Evolutionary conservation across 2,888 invertebrate species (phyloP).

Genomic region (Phlogophora meticulosa): DNA sequence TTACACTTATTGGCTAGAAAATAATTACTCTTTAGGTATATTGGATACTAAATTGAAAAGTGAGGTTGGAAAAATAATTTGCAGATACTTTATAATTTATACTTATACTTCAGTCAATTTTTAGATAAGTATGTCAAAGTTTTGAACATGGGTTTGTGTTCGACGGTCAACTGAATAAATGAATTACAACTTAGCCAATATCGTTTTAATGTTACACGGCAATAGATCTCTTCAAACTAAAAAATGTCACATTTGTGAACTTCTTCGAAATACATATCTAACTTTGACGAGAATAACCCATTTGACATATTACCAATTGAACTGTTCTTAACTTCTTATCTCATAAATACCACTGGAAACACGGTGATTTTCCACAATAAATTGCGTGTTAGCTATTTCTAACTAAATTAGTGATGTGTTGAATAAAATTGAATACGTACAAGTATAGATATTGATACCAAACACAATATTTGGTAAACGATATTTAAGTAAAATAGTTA

Average conservation of each 20-base stretch:
- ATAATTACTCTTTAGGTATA: no score
- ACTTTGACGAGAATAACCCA: constrained; percentile 1
- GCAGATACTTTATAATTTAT: no score
- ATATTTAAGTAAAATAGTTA: not conserved
- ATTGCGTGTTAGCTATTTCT: not conserved
- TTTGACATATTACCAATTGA: not conserved
- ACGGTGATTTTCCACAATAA: not conserved
- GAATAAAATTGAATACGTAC: not conserved
- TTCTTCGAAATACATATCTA: not conserved
- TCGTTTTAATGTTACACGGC: not conserved
- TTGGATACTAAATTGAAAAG: no score
- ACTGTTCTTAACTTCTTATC: not conserved
- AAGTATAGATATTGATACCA: constrained; percentile 2
- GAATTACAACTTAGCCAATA: no score
- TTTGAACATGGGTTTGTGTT: no score
- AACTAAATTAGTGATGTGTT: constrained; percentile 2
- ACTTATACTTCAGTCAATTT: no score
- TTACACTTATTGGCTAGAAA: no score
- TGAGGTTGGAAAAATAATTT: no score
- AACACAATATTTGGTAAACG: not conserved
- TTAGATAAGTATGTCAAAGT: no score
- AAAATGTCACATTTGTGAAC: not conserved
- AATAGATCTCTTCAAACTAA: no score
- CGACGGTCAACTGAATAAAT: no score
- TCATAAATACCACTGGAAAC: not conserved